A percentile compares a stretch with the other conserved stretches of the same genome.
phyloP scores from a whole-genome alignment of 2,888 invertebrate species.

The Drosophila monieri region DNA sequence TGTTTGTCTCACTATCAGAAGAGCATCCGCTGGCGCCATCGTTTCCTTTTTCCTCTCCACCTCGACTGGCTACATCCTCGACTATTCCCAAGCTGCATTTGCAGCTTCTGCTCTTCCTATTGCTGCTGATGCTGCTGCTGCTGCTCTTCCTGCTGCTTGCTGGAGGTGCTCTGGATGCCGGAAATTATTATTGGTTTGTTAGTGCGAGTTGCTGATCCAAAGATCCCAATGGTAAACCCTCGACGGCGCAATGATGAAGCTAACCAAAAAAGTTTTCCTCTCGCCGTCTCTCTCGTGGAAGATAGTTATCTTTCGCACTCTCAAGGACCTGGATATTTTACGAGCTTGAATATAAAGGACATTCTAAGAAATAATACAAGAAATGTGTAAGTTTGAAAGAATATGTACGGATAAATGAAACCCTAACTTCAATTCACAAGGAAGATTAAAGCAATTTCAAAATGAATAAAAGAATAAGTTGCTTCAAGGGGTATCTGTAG shows the following conservation, averaged over 20 bases:
- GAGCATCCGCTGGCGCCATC: slow-evolving; percentile 31
- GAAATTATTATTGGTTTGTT: slow-evolving; percentile 77
- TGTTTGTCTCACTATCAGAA: slow-evolving; percentile 69
- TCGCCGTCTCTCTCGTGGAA: neutral
- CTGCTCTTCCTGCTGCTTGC: slow-evolving; percentile 37
- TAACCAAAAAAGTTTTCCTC: slow-evolving; percentile 50
- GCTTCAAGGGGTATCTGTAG: neutral
- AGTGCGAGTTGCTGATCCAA: slow-evolving; percentile 55
- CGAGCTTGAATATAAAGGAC: too few species aligned
- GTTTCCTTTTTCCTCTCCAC: neutral
- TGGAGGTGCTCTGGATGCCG: slow-evolving; percentile 43
- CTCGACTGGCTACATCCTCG: slow-evolving; percentile 49
- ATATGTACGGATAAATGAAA: neutral
- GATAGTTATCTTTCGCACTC: neutral
- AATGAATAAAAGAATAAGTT: neutral
- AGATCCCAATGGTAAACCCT: slow-evolving; percentile 73
- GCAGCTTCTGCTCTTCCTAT: slow-evolving; percentile 38
- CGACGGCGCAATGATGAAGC: slow-evolving; percentile 66
- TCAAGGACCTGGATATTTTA: neutral
- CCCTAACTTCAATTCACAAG: neutral
- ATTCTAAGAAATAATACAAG: neutral
- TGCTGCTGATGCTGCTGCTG: neutral
- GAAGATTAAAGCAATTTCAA: neutral
- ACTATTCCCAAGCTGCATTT: slow-evolving; percentile 68
- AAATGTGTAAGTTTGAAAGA: neutral